phyloP scores from a whole-genome alignment of 2,113 vertebrate species.

The Spea bombifrons region DNA sequence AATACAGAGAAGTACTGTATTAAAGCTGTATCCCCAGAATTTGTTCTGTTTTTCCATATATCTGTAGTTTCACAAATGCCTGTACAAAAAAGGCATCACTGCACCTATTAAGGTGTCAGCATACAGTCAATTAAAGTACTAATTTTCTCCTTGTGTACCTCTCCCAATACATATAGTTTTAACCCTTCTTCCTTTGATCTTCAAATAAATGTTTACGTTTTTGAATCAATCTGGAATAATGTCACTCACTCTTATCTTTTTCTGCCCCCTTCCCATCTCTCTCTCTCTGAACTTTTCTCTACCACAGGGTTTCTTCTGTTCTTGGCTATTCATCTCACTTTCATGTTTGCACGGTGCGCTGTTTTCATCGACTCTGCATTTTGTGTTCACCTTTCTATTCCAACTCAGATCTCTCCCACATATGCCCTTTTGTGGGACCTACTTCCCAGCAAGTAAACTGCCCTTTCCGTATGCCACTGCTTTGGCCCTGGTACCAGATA shows the following conservation, averaged over 20 bases:
- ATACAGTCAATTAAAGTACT: too few relatives aligned
- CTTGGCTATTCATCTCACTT: conserved; percentile 53
- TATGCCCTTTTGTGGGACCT: conserved; percentile 40
- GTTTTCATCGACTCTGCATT: conserved; percentile 57
- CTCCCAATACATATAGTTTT: too few relatives aligned
- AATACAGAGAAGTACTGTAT: too few relatives aligned
- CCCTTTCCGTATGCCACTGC: not conserved
- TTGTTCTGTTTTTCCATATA: too few relatives aligned
- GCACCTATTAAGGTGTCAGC: too few relatives aligned
- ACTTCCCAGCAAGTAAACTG: conserved; percentile 25
- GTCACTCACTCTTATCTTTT: not conserved
- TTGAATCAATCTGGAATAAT: too few relatives aligned
- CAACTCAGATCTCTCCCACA: conserved; percentile 48
- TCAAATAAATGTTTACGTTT: too few relatives aligned
- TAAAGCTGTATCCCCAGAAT: too few relatives aligned
- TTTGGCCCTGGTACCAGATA: not conserved
- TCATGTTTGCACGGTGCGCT: conserved; percentile 49
- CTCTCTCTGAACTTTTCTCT: not conserved
- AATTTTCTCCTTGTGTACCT: too few relatives aligned
- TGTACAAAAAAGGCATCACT: too few relatives aligned
- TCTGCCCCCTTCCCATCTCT: not conserved
- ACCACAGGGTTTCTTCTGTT: conserved; percentile 29
- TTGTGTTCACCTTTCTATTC: conserved; percentile 60
- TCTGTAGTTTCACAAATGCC: too few relatives aligned
- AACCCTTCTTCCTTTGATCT: too few relatives aligned